phyloP scores from a whole-genome alignment of 1,140 invertebrate genomes.

The Brachionus sp. region DNA sequence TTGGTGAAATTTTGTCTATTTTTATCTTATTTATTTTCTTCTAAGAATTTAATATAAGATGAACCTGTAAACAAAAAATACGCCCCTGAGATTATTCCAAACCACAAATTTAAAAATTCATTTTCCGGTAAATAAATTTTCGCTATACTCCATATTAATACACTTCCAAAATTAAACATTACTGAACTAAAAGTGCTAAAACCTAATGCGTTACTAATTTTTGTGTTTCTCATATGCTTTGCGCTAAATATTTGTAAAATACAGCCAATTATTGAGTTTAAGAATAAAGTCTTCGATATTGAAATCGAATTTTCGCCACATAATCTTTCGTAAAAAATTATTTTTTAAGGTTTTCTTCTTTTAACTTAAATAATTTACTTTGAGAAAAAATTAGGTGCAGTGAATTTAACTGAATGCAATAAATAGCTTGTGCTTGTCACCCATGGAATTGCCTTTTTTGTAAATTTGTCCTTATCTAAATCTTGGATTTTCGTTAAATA shows the following conservation, averaged over 20 bases:
- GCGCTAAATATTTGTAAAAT: neutral
- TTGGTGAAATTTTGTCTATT: neutral
- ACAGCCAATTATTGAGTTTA: neutral
- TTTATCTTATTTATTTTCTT: too few relatives aligned
- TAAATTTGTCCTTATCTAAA: neutral
- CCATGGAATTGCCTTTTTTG: neutral
- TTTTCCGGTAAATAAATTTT: slow-evolving; percentile 13
- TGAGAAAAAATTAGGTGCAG: slow-evolving; percentile 16
- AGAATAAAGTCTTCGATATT: neutral
- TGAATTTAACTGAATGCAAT: slow-evolving; percentile 30
- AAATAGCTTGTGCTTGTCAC: slow-evolving; percentile 4
- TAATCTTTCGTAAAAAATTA: too few relatives aligned
- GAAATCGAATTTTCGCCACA: slow-evolving; percentile 15
- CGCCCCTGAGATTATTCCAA: neutral
- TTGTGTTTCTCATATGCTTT: slow-evolving; percentile 34
- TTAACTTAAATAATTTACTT: too few relatives aligned
- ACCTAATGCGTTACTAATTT: neutral
- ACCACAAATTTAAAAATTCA: neutral
- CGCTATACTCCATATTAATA: neutral
- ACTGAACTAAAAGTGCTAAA: neutral
- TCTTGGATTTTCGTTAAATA: neutral
- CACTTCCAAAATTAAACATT: slow-evolving; percentile 28
- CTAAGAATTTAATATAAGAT: neutral
- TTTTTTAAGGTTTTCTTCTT: too few relatives aligned
- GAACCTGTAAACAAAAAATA: neutral